phyloP scores from a whole-genome alignment of 2,888 invertebrate genomes.

The Dryobota labecula region DNA sequence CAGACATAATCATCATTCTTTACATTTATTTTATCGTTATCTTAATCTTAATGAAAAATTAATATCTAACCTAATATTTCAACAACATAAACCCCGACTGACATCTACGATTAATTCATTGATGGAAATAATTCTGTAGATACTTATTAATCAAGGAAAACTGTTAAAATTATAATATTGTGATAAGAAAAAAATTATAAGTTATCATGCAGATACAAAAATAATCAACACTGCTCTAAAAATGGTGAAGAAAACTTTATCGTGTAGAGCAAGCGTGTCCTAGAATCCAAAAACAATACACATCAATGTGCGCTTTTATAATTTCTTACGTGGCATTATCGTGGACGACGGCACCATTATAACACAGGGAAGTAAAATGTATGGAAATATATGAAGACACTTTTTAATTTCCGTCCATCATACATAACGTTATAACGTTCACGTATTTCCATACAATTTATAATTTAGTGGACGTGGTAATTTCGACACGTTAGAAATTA shows the following conservation, averaged over 20 bases:
- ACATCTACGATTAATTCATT: neutral
- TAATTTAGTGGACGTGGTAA: too few relatives aligned
- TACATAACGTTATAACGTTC: too few relatives aligned
- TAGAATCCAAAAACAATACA: neutral
- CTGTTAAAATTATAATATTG: neutral
- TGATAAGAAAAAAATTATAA: constrained; percentile 8
- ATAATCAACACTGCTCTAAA: neutral
- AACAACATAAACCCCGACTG: neutral
- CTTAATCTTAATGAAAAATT: neutral
- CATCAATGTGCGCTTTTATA: too few relatives aligned
- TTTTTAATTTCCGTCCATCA: too few relatives aligned
- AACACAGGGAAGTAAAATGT: too few relatives aligned
- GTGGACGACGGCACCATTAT: too few relatives aligned
- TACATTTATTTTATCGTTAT: constrained; percentile 1
- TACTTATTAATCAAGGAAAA: constrained; percentile 9
- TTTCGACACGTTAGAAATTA: too few relatives aligned
- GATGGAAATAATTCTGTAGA: neutral
- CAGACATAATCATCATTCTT: neutral
- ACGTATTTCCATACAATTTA: too few relatives aligned
- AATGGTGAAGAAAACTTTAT: neutral
- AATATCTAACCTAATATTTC: neutral
- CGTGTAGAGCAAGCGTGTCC: too few relatives aligned
- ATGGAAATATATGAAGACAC: too few relatives aligned
- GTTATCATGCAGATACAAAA: neutral
- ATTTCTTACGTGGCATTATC: too few relatives aligned